Evolutionary conservation across 30 jellyfish, hydroid and myxozoan species (phyloP).

Genomic region (Aurelia coerulea): DNA sequence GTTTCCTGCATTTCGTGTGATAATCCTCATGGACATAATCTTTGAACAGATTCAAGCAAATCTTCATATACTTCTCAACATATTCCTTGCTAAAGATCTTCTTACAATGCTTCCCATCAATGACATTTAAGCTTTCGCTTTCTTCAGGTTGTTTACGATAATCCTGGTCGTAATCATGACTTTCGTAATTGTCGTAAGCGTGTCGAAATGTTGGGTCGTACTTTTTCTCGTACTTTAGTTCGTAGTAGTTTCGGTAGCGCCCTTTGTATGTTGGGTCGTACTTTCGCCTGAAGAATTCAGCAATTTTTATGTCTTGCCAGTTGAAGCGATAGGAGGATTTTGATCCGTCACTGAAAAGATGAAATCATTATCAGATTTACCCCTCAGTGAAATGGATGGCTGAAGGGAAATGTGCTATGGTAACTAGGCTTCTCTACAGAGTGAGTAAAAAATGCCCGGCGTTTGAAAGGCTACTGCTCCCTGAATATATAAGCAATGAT

Average conservation of each 20-base stretch:
- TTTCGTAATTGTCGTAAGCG: neutral
- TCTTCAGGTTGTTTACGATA: slow-evolving; percentile 4
- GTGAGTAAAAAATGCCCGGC: too few relatives aligned
- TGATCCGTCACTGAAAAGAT: neutral
- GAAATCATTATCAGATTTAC: too few relatives aligned
- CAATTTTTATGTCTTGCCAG: neutral
- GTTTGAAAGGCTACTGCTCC: too few relatives aligned
- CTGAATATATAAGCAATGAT: too few relatives aligned
- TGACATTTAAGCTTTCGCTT: neutral
- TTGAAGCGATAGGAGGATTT: neutral
- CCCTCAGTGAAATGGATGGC: too few relatives aligned
- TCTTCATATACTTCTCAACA: neutral
- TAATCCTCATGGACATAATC: neutral
- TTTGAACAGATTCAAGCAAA: neutral
- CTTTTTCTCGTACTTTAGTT: neutral
- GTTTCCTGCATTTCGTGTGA: neutral
- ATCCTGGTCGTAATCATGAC: neutral
- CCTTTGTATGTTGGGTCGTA: slow-evolving; percentile 21
- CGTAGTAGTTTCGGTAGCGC: neutral
- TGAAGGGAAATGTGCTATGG: too few relatives aligned
- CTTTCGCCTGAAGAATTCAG: slow-evolving; percentile 6
- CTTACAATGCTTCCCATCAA: neutral
- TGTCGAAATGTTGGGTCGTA: slow-evolving; percentile 1
- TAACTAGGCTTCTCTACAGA: too few relatives aligned
- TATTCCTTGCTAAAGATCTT: neutral